phyloP scores from a whole-genome alignment of 2,888 invertebrate species.

The Elmis aenea region DNA sequence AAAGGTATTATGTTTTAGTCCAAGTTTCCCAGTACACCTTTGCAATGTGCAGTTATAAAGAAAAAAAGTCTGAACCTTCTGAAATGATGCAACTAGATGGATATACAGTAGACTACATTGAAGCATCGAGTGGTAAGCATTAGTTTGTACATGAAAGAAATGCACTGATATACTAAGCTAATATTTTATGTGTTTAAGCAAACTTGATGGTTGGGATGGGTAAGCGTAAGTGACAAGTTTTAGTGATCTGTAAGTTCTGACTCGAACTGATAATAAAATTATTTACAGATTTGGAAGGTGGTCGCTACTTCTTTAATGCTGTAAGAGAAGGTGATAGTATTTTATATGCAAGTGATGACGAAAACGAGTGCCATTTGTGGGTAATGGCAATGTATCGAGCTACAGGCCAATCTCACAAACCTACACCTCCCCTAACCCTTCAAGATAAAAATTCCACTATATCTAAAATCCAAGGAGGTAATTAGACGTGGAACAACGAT shows the following conservation, averaged over 20 bases:
- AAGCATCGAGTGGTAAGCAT: conserved; percentile 81
- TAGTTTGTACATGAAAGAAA: background rate
- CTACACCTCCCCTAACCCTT: conserved; percentile 79
- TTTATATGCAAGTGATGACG: conserved; percentile 92
- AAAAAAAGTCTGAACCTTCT: conserved; percentile 98
- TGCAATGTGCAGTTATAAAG: conserved; percentile 98
- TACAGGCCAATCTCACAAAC: conserved; percentile 99
- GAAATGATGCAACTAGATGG: conserved; percentile 99
- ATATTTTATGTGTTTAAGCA: conserved; percentile 52
- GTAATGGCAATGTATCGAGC: conserved; percentile 99
- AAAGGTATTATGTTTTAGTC: conserved; percentile 94
- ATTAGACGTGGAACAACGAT: conserved; percentile 32
- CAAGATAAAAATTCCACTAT: conserved; percentile 81
- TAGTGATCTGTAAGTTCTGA: too few relatives aligned
- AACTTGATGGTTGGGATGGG: conserved; percentile 91
- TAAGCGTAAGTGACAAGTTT: conserved; percentile 54
- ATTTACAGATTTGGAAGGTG: conserved; percentile 79
- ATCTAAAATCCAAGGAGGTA: conserved; percentile 87
- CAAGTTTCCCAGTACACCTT: conserved; percentile 99
- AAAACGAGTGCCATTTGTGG: conserved; percentile 97
- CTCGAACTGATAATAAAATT: too few relatives aligned
- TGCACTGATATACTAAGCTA: background rate
- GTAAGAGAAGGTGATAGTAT: conserved; percentile 98
- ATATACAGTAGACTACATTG: conserved; percentile 98
- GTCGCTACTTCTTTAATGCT: conserved; percentile 95